Evolutionary conservation across 2,113 vertebrate species (phyloP), one percentile per base, ranked within the genome.

Genomic region (Neolamprologus devosi): DNA sequence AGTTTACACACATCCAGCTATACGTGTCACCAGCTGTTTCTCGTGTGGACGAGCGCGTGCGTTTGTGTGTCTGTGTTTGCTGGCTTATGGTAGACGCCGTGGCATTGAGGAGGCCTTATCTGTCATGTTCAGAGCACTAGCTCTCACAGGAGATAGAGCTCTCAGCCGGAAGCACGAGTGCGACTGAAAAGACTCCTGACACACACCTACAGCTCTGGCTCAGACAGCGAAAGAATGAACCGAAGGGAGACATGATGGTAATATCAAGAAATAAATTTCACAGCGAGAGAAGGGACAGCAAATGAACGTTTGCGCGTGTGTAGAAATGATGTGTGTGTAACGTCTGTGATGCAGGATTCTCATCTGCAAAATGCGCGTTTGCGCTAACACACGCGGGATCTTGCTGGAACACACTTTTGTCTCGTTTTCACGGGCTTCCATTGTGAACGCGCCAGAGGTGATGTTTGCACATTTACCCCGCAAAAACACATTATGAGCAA

Each of bases 101-200:
- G 82, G 91, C 89, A 92, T 89, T 91, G 93, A 92, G 87, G 81
- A 84, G 79, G 92, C 86, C 91, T 95, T 96, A 96, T 96, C 95
- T 92, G 90, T 81, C 58, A 75, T 89, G 88, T 90, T 95, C 95
- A 96, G 95, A 94, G 93, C 90, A 85, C 91, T 82, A 88, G 90
- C 94, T 91, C 95, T 90, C 87, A 70, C 86, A 85, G 80, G 81
- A 91, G 95, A 93, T 92, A 90, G 92, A 88, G 89, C 92, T 90
- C 60, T 85, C 87, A 84, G 89, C 85, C 42, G 75, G 89, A 93
- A 94, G 93, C 93, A 87, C 58, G 91, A 87, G 81, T 51, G 51
- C 85, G 6, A 35, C 87, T 90, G 85, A 94, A 92, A 91, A 93
- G 91, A 92, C 83, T 91, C 87, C 88, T 88, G 89, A 94, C 88